phyloP scores from a whole-genome alignment of 2,888 invertebrate genomes.

The Clanis bilineata region DNA sequence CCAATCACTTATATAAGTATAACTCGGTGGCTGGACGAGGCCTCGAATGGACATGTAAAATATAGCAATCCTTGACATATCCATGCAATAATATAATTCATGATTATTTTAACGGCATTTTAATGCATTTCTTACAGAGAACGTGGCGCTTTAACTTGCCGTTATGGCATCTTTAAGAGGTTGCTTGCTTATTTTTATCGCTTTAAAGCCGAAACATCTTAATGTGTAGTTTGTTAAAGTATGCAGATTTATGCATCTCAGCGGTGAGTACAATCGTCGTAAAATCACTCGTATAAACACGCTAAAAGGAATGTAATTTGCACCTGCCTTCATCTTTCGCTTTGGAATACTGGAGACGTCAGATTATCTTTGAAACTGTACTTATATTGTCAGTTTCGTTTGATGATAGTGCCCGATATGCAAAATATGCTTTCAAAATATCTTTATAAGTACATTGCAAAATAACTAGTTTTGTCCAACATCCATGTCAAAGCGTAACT shows the following conservation, averaged over 20 bases:
- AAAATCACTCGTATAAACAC: slow-evolving; percentile 4
- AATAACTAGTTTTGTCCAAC: not conserved
- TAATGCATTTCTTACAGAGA: slow-evolving; percentile 3
- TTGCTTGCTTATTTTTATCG: not conserved
- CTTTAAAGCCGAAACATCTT: slow-evolving; percentile 3
- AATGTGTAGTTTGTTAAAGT: not conserved
- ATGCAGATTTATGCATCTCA: slow-evolving; percentile 7
- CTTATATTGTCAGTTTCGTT: not conserved
- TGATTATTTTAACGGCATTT: not conserved
- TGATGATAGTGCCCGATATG: not conserved
- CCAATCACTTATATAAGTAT: slow-evolving; percentile 29
- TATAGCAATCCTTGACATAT: not conserved
- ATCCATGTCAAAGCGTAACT: not conserved
- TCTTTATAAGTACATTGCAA: not conserved
- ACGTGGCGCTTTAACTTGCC: not conserved
- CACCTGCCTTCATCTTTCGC: not conserved
- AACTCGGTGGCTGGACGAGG: slow-evolving; percentile 22
- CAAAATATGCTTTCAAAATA: not conserved
- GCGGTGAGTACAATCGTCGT: not conserved
- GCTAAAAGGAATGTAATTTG: not conserved
- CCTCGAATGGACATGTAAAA: not conserved
- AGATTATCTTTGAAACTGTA: not conserved
- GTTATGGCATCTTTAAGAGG: not conserved
- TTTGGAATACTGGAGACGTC: not conserved
- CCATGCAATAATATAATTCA: not conserved